Base-by-base conservation (phyloP, 92 coral and sea anemone species). In the Parazoanthus darwini region DNA sequence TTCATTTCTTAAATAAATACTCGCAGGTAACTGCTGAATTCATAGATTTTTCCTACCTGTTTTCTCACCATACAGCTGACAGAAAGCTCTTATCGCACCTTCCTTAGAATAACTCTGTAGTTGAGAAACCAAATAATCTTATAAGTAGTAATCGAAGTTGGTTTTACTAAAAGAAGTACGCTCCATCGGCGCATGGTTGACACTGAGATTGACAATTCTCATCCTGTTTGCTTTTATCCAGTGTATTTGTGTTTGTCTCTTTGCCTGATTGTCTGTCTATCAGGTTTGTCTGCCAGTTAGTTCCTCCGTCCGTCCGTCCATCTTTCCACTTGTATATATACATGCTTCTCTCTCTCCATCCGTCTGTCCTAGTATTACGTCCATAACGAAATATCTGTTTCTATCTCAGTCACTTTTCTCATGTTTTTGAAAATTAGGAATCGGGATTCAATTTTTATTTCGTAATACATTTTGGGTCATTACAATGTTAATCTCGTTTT, bases 51-150 rank as follows among this genome's bases (percentile, higher is more conserved):
- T 39, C 80, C 36, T 15, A 94, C 97, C 99, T 63, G 99, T 96
- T 89, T 96, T 96, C 80, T 96, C 99, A 6, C 79, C 90, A 66
- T 96, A 96, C 26, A 95, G 81, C 23, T 95, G 96, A 81, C 91
- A 66, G 70, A 96, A 96, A 43, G 89, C 89, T 29, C 58, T 76
- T 35, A 95, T 88, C 50, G 98, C 98, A n/a, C 86, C 79, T 35
- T 48, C 89, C 78, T 74, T 68, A 2, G 93, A 88, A 33, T 84
- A 15, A 13, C 35, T 36, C 87, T 66, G 59, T 0, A 78, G 82
- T 94, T 93, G 83, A 29, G 85, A 91, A 82, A 88, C 79, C 16
- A 36, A 26, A 92, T 15, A 39, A n/a, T 33, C 38, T 36, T 36
- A 58, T 48, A 1, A 79, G 25, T 5, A 0, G 38, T 48, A 50